Evolutionary conservation across 1,140 invertebrate species (phyloP), one percentile per base, ranked within the genome.

Genomic region (Rhopalosiphum maidis): DNA sequence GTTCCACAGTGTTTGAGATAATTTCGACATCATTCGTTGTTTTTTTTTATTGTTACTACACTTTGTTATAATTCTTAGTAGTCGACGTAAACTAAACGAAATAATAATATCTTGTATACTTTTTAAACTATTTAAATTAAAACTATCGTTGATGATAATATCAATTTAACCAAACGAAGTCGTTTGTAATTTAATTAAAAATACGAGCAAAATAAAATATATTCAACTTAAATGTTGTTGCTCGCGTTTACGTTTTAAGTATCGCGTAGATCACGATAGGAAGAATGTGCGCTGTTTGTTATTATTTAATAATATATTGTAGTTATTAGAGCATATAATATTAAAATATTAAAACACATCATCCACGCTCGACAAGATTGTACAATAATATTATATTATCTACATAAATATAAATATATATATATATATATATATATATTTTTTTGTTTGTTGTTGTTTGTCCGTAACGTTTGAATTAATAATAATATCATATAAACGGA

Each of bases 111-210:
- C 60, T 77, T 35, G 15, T 77, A n/a, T 77, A 77, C 60, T 77
- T 77, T 43, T 43, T 86, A 86, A 43, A 86, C 41, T 86, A 86
- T 86, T 86, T 43, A 86, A 86, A 86, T 86, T 86, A 43, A 86
- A 86, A 86, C 37, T 86, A 86, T 43, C 23, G 41, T 86, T 86
- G 83, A 46, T 43, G 83, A 86, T 86, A 86, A 86, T 86, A 86
- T 86, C 83, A 30, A 86, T 43, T 43, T 43, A 86, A 86, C 41
- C 37, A 43, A 86, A 86, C 83, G 23, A 43, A 41, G 83, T 86
- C 30, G 83, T 30, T 25, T 43, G 41, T 86, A 43, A 43, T 86
- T 86, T 86, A 86, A 86, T 86, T 86, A 86, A 86, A 86, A 86
- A 86, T 86, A 86, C 83, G 8, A 43, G 9, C 37, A 25, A 41